Evolutionary conservation across 2,113 vertebrate species (phyloP).

Genomic region (Lathamus discolor): DNA sequence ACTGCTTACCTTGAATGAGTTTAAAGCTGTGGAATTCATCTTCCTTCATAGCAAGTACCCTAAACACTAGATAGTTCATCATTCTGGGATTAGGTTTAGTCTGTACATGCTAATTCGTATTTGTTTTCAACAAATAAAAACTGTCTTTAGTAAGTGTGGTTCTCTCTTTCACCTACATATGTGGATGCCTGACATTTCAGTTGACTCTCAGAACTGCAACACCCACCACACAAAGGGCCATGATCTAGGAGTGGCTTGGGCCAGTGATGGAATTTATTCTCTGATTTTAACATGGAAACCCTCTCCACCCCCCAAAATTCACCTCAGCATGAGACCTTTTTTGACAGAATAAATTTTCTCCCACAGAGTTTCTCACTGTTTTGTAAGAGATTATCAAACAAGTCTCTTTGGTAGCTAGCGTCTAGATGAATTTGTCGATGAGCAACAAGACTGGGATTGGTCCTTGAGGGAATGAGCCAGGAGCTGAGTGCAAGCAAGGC

Average conservation of each 20-base stretch:
- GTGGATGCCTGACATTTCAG: fast-evolving
- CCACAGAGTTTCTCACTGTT: neutral
- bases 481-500: neutral
- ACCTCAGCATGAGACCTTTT: neutral
- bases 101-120: neutral
- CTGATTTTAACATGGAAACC: neutral
- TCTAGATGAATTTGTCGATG: neutral
- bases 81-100: neutral
- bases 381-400: neutral
- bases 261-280: neutral
- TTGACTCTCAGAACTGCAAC: neutral
- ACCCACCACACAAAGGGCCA: neutral
- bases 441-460: neutral
- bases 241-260: fast-evolving
- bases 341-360: neutral
- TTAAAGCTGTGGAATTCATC: neutral
- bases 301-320: neutral
- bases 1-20: neutral
- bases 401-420: neutral
- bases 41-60: neutral
- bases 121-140: neutral
- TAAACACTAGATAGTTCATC: neutral
- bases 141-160: neutral
- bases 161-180: neutral
- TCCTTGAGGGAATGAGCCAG: neutral